Percentiles rank a stretch among this genome's conserved stretches.
These are phyloP conservation scores for Lagorchestes hirsutus DNA, from an alignment of 2,797 vertebrate genomes.

Conservation along the genomic window DNA sequence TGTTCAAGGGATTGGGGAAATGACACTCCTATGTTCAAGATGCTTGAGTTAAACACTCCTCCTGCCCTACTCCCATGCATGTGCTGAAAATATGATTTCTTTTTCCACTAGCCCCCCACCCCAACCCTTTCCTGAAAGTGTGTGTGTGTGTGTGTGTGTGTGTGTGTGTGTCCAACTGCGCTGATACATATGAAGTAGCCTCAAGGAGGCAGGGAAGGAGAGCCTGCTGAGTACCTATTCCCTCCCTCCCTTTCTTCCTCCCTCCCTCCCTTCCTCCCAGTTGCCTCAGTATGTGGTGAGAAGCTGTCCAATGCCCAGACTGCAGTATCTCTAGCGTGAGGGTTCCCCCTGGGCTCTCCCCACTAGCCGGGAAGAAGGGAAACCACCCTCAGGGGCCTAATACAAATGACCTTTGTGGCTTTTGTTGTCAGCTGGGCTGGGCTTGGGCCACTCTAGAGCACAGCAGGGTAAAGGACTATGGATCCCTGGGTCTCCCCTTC, in stretches of 20 bases:
- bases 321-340: background rate
- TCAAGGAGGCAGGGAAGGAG: background rate
- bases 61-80: conserved; percentile 16
- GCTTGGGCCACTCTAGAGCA: background rate
- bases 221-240: background rate
- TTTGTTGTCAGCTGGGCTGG: background rate
- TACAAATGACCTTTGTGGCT: background rate
- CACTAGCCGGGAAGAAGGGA: background rate
- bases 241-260: background rate
- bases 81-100: conserved; percentile 47
- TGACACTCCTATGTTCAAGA: conserved; percentile 56
- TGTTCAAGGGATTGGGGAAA: background rate
- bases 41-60: conserved; percentile 69
- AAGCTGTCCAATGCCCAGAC: background rate
- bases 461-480: background rate
- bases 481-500: background rate
- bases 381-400: background rate
- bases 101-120: background rate
- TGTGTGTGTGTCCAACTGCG: background rate
- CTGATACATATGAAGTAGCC: background rate
- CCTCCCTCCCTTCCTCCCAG: background rate
- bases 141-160: no score
- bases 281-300: background rate
- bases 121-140: background rate
- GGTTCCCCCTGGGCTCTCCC: background rate